A percentile compares a stretch with the other conserved stretches of the same genome.
These are phyloP conservation scores for Darevskia mixta DNA, from an alignment of 2,797 vertebrate genomes.

Conservation along the genomic window DNA sequence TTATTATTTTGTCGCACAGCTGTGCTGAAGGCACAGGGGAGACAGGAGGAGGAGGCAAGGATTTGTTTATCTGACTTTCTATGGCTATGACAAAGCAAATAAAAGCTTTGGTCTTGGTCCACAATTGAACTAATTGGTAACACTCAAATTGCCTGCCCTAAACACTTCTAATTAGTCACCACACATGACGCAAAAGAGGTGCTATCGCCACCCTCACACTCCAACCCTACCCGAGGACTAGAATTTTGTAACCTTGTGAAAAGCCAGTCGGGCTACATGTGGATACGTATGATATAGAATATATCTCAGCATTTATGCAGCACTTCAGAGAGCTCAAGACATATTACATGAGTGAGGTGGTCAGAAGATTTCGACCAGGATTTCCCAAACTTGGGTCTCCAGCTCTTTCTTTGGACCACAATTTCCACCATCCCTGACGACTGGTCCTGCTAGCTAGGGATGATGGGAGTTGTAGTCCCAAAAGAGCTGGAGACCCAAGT, in stretches of 20 bases:
- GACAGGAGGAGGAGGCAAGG: conserved; percentile 53
- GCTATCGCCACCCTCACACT: conserved; percentile 47
- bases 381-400: too few relatives aligned
- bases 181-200: conserved; percentile 54
- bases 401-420: too few relatives aligned
- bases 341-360: not conserved
- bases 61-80: conserved; percentile 72
- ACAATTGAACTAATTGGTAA: conserved; percentile 69
- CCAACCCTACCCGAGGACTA: conserved; percentile 35
- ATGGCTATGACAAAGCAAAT: conserved; percentile 67
- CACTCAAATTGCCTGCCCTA: conserved; percentile 61
- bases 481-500: too few relatives aligned
- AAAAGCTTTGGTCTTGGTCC: conserved; percentile 68
- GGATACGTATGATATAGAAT: not conserved
- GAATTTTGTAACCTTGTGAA: not conserved
- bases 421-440: too few relatives aligned
- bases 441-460: too few relatives aligned
- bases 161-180: conserved; percentile 68
- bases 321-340: not conserved
- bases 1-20: conserved; percentile 72
- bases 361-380: not conserved
- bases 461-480: too few relatives aligned
- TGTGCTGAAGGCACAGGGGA: conserved; percentile 43
- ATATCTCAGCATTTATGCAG: not conserved
- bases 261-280: not conserved